Conservation (phyloP, 2,113 vertebrate species). For the Serinus canaria region DNA sequence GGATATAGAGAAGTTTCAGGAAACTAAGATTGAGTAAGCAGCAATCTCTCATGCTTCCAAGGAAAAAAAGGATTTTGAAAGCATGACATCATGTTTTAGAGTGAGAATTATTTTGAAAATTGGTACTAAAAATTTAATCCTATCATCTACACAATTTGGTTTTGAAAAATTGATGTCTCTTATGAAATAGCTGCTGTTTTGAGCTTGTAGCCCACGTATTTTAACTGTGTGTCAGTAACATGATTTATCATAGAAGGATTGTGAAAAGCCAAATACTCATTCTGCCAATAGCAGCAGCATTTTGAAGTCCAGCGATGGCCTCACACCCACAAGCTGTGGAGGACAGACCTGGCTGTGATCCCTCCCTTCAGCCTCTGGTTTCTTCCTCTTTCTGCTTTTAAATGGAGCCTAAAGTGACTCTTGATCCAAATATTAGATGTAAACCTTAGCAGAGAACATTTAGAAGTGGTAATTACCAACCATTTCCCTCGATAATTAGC, state of each 20-base stretch:
- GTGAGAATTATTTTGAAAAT: not conserved
- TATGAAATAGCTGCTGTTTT: not conserved
- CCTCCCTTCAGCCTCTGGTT: not conserved
- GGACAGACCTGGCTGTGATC: not conserved
- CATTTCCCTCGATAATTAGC: slow-evolving; percentile 43
- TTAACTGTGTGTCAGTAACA: not conserved
- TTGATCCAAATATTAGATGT: not conserved
- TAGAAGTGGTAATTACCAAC: slow-evolving; percentile 25
- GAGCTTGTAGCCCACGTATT: not conserved
- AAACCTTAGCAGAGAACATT: not conserved
- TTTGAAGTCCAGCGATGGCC: not conserved
- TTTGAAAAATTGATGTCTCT: not conserved
- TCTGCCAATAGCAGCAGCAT: not conserved
- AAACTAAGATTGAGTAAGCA: not conserved
- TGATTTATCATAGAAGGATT: not conserved
- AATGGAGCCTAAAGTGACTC: not conserved
- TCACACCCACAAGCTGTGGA: not conserved
- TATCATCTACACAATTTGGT: rapidly evolving
- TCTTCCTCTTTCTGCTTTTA: not conserved
- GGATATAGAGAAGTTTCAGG: not conserved
- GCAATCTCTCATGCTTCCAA: not conserved
- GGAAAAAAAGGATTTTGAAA: not conserved
- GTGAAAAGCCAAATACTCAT: not conserved
- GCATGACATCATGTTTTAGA: not conserved
- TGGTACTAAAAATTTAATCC: not conserved